Base-by-base conservation (phyloP, 1,140 invertebrate species). In the Achroia grisella region DNA sequence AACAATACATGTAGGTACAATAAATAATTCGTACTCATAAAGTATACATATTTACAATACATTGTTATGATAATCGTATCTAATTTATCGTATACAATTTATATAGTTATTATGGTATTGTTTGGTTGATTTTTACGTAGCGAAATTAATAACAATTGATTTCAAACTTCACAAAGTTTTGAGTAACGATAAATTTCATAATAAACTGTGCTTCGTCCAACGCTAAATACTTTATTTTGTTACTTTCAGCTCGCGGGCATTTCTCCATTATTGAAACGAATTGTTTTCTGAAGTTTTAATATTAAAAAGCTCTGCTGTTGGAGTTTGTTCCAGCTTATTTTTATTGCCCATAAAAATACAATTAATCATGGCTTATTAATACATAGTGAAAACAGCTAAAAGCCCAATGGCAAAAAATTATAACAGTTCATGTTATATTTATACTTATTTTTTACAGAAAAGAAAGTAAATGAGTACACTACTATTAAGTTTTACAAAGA, bases 281-380 rank as follows among this genome's bases (percentile, higher is more conserved):
- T 71, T 75, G 69, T 75, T 75, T 65, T 70, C 59, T 59, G 43
- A 74, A 74, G 54, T 74, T 76, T 70, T 71, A 73, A 65, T 75
- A 70, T 73, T 71, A 69, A 65, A 74, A 61, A 40, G 58, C 55
- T 64, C 41, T 46, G 51, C 48, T 58, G 48, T 64, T 65, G 58
- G 52, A 64, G 48, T 66, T 62, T 50, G 47, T 48, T 59, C 36
- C 8, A 40, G 56, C 42, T 62, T 47, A 46, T 50, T 70, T 59
- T 47, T 47, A 40, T 47, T 23, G 37, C 10, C 32, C 34, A 15
- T 47, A 36, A 47, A 40, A 47, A 46, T 34, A 27, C 30, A 32
- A 31, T 33, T 43, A 33, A 34, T 32, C 14, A 23, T n/a, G 15
- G n/a, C 34, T 34, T 34, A 30, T 43, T 34, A 34, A 41, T 13